A percentile compares a stretch with the other conserved stretches of the same genome.
Conservation (phyloP, 2,113 vertebrate genomes). For the Oryzias curvinotus region DNA sequence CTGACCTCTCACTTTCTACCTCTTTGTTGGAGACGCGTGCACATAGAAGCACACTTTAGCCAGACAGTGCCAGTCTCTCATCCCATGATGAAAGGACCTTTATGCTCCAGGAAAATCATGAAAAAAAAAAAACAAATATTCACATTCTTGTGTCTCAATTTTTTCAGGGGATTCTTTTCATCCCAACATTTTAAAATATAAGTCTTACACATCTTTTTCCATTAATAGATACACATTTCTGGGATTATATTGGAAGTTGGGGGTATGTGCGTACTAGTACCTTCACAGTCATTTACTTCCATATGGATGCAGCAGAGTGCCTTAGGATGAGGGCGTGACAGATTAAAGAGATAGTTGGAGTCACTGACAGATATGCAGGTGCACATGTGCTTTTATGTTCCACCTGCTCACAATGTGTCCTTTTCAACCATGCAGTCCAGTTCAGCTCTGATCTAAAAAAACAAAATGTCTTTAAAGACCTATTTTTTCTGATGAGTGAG, state of each 20-base stretch:
- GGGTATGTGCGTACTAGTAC: no score
- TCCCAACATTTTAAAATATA: no score
- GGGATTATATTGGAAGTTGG: no score
- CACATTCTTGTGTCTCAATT: neutral
- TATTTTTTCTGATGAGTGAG: neutral
- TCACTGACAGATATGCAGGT: conserved; percentile 31
- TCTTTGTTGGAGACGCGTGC: conserved; percentile 30
- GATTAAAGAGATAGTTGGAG: conserved; percentile 29
- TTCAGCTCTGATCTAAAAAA: no score
- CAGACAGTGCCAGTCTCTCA: conserved; percentile 56
- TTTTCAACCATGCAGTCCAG: no score
- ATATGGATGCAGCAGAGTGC: neutral
- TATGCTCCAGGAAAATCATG: conserved; percentile 32
- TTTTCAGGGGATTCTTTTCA: neutral
- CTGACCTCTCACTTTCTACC: conserved; percentile 50
- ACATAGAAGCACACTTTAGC: conserved; percentile 30
- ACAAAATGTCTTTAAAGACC: neutral
- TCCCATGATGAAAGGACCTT: conserved; percentile 45
- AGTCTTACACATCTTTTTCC: no score
- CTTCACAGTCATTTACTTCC: neutral
- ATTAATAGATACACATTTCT: no score
- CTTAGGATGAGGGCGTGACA: neutral
- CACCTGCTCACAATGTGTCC: conserved; percentile 11
- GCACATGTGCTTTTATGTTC: conserved; percentile 34
- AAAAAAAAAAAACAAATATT: neutral